phyloP scores from a whole-genome alignment of 2,113 vertebrate species.

The Spea multiplicata region DNA sequence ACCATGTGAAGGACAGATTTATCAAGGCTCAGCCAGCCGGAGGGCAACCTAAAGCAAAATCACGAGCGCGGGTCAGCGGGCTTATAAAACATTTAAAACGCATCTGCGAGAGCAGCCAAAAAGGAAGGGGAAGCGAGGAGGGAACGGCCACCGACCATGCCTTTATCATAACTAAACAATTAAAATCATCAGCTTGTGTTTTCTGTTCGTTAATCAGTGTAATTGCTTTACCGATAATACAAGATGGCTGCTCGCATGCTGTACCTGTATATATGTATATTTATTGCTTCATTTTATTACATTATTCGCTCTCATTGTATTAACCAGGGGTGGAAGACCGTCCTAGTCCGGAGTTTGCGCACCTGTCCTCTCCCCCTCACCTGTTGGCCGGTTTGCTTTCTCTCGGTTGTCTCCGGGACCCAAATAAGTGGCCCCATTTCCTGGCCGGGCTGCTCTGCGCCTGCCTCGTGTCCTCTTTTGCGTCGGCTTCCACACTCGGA shows the following conservation, averaged over 20 bases:
- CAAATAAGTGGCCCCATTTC: constrained; percentile 69
- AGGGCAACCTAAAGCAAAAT: constrained; percentile 74
- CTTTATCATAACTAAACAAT: no score
- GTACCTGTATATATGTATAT: no score
- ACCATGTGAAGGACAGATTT: constrained; percentile 81
- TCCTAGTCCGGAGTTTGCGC: no score
- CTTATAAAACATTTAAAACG: constrained; percentile 9
- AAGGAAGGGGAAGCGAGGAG: neutral
- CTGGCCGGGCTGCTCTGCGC: constrained; percentile 35
- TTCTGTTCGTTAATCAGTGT: no score
- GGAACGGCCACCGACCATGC: neutral
- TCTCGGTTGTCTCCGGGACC: constrained; percentile 62
- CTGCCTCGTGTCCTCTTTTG: neutral
- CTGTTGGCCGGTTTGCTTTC: constrained; percentile 68
- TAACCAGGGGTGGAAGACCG: no score
- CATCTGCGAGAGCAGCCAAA: neutral
- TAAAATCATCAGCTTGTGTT: no score
- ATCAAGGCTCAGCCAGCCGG: constrained; percentile 88
- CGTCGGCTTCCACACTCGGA: constrained; percentile 18
- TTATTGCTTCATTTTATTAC: no score
- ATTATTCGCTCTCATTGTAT: no score
- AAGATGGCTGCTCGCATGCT: no score
- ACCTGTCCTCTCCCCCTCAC: constrained; percentile 54
- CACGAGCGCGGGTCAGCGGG: neutral
- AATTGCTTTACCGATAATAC: no score